phyloP scores from a whole-genome alignment of 2,888 invertebrate genomes.

The Polia nebulosa region DNA sequence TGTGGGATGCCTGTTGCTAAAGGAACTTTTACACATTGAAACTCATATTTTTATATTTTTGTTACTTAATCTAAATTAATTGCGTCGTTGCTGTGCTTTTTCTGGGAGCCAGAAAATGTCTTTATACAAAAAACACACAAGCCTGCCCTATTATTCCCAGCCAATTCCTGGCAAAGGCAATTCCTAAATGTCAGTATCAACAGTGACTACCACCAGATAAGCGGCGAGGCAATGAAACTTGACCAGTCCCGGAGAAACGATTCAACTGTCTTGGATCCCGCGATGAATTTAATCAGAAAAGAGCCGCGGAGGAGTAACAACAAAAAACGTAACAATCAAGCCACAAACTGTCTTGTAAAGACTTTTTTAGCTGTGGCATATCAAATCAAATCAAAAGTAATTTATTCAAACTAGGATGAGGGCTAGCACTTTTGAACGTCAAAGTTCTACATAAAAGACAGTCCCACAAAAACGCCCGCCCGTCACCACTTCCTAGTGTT shows the following conservation, averaged over 20 bases:
- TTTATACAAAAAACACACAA: too few relatives aligned
- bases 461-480: too few relatives aligned
- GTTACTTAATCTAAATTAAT: neutral
- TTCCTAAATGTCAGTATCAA: neutral
- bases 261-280: neutral
- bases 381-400: too few relatives aligned
- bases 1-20: slow-evolving; percentile 15
- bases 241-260: neutral
- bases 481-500: too few relatives aligned
- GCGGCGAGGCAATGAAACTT: neutral
- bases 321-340: neutral
- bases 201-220: neutral
- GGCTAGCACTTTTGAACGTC: too few relatives aligned
- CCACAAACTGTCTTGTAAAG: neutral
- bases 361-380: too few relatives aligned
- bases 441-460: too few relatives aligned
- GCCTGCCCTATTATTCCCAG: neutral
- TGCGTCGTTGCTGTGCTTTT: too few relatives aligned
- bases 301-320: neutral
- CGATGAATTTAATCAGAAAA: neutral
- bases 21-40: neutral
- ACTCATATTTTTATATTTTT: neutral
- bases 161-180: too few relatives aligned
- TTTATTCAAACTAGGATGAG: too few relatives aligned
- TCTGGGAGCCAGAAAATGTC: too few relatives aligned